Percentiles rank a stretch among this genome's conserved stretches.
Conservation (phyloP, 2,888 invertebrate genomes). For the Ophion obscuratus region DNA sequence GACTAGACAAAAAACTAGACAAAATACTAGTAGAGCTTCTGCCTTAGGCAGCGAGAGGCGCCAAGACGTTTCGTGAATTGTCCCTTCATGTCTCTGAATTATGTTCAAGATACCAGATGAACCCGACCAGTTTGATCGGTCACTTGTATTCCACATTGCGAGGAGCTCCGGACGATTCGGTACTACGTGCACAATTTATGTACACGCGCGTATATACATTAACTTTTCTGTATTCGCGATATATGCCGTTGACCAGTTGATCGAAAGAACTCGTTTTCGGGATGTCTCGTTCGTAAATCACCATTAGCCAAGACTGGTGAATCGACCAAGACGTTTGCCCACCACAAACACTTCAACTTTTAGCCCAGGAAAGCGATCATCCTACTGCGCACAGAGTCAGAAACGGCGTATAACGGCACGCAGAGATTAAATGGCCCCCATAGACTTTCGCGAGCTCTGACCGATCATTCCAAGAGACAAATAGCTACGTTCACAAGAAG, state of each 20-base stretch:
- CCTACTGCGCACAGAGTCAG: neutral
- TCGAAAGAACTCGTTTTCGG: conserved; percentile 1
- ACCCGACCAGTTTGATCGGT: too few species aligned
- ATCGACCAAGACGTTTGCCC: conserved; percentile 27
- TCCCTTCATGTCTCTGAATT: too few species aligned
- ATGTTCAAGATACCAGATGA: too few species aligned
- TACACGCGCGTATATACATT: too few species aligned
- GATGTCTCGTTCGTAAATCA: conserved; percentile 33
- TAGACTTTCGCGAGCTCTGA: neutral
- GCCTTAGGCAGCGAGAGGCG: too few species aligned
- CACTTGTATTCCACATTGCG: too few species aligned
- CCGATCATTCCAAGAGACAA: neutral
- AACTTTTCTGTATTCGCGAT: too few species aligned
- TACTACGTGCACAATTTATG: too few species aligned
- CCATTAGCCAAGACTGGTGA: conserved; percentile 33
- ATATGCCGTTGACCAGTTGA: neutral
- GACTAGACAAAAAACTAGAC: too few species aligned
- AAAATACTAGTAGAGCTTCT: too few species aligned
- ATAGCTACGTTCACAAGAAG: neutral
- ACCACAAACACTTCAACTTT: neutral
- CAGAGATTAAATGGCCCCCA: neutral
- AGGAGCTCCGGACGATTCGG: too few species aligned
- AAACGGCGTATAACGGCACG: neutral
- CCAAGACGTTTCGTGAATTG: too few species aligned
- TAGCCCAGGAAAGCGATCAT: conserved; percentile 26